These are phyloP conservation scores for Ischnura elegans DNA, from an alignment of 2,888 invertebrate genomes.

Conservation along the genomic window DNA sequence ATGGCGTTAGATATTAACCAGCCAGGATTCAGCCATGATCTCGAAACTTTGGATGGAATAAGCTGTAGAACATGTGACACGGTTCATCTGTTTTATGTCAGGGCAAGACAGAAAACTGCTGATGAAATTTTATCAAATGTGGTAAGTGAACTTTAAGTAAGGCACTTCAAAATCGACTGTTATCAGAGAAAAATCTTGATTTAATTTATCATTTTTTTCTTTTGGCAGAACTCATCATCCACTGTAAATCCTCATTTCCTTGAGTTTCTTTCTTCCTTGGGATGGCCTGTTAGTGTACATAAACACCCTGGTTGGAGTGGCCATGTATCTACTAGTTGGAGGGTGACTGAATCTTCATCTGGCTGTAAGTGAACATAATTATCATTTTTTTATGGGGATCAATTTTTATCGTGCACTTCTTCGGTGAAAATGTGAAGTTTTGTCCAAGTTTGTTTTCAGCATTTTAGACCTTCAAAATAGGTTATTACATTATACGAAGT, in stretches of 20 bases:
- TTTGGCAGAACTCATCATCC: conserved; percentile 23
- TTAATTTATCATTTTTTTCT: neutral
- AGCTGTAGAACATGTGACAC: conserved; percentile 94
- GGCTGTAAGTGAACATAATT: conserved; percentile 18
- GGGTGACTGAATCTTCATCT: conserved; percentile 75
- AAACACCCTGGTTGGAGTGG: conserved; percentile 98
- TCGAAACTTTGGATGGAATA: conserved; percentile 91
- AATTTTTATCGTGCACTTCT: no score
- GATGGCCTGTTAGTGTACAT: conserved; percentile 91
- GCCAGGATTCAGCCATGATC: conserved; percentile 87
- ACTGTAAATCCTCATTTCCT: conserved; percentile 80
- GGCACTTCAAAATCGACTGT: neutral
- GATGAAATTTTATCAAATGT: conserved; percentile 91
- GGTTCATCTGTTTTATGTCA: conserved; percentile 96
- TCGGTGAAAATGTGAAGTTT: no score
- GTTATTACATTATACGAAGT: no score
- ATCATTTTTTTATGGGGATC: no score
- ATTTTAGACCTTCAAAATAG: no score
- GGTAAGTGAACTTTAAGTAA: conserved; percentile 76
- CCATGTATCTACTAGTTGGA: conserved; percentile 92
- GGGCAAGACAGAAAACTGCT: conserved; percentile 89
- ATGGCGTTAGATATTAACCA: conserved; percentile 86
- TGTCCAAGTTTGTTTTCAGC: no score
- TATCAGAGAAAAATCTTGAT: neutral
- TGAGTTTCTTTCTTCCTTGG: conserved; percentile 85